Percentiles rank a stretch among this genome's conserved stretches.
Evolutionary conservation across 2,113 vertebrate genomes (phyloP).

Genomic region (Nipponia nippon): DNA sequence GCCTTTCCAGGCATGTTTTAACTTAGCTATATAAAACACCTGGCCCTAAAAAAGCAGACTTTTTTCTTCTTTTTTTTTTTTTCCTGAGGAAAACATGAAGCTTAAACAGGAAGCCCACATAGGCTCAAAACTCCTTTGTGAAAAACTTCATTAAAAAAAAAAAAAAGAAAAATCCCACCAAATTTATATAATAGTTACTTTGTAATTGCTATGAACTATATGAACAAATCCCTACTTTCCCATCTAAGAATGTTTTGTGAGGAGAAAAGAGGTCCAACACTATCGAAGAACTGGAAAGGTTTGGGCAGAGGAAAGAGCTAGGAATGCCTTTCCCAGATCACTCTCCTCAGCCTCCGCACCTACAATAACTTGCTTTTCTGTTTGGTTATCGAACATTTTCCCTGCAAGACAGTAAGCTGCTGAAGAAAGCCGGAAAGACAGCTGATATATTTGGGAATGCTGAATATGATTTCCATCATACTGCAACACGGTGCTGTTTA

Average conservation of each 20-base stretch:
- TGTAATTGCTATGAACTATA: background rate
- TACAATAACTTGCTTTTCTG: background rate
- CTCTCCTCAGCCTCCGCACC: background rate
- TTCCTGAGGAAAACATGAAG: background rate
- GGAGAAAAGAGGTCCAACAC: background rate
- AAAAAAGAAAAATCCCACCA: background rate
- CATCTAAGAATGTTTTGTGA: conserved; percentile 30
- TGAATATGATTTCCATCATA: background rate
- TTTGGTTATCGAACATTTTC: background rate
- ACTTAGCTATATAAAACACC: conserved; percentile 40
- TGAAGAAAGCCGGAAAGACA: background rate
- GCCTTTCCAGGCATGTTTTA: background rate
- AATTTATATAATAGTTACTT: conserved; percentile 10
- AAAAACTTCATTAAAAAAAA: background rate
- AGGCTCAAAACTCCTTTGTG: conserved; percentile 14
- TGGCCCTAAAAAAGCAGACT: conserved; percentile 32
- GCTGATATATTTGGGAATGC: background rate
- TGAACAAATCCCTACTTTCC: background rate
- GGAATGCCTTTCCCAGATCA: background rate
- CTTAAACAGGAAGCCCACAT: background rate
- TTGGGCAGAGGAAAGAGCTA: background rate
- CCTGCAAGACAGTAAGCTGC: background rate
- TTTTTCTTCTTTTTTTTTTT: background rate
- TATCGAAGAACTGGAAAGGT: background rate
- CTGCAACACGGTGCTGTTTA: background rate